A percentile compares a stretch with the other conserved stretches of the same genome.
These are phyloP conservation scores for Pseudolaguvia tuberculata DNA, from an alignment of 2,113 vertebrate species.

Conservation along the genomic window DNA sequence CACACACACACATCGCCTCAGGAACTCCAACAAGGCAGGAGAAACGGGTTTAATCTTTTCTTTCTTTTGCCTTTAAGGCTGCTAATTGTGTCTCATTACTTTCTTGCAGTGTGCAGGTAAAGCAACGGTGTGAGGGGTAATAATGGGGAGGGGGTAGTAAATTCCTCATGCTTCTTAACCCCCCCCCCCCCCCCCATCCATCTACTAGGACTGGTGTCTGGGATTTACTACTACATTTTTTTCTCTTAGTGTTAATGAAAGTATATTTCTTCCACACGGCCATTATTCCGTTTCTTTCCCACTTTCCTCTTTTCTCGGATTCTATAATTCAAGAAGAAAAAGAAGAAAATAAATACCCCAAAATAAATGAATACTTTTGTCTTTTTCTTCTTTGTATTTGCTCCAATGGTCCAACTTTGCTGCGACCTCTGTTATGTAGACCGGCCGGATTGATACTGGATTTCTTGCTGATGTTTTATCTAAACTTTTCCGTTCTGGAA, in stretches of 20 bases:
- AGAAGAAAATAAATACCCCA: too few relatives aligned
- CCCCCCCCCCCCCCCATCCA: background rate
- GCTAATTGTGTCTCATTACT: background rate
- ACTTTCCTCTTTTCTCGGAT: background rate
- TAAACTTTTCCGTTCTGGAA: slow-evolving; percentile 4
- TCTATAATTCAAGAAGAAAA: background rate
- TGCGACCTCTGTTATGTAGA: background rate
- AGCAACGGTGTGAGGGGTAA: slow-evolving; percentile 40
- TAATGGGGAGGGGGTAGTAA: slow-evolving; percentile 30
- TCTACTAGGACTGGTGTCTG: background rate
- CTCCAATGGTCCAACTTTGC: background rate
- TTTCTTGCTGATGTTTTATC: background rate
- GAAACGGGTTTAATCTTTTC: slow-evolving; percentile 31
- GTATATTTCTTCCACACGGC: background rate
- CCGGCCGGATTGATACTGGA: background rate
- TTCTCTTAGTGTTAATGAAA: background rate
- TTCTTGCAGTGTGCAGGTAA: slow-evolving; percentile 19
- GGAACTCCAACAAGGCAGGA: slow-evolving; percentile 31
- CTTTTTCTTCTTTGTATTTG: too few relatives aligned
- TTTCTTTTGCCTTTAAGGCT: background rate
- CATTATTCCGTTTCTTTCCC: background rate
- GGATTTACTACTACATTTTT: background rate
- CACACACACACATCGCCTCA: slow-evolving; percentile 43
- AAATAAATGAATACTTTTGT: background rate
- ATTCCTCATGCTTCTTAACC: slow-evolving; percentile 31